Percentiles rank a stretch among this genome's conserved stretches.
Conservation (phyloP, 2,797 vertebrate genomes). For the Remorina albescens region DNA sequence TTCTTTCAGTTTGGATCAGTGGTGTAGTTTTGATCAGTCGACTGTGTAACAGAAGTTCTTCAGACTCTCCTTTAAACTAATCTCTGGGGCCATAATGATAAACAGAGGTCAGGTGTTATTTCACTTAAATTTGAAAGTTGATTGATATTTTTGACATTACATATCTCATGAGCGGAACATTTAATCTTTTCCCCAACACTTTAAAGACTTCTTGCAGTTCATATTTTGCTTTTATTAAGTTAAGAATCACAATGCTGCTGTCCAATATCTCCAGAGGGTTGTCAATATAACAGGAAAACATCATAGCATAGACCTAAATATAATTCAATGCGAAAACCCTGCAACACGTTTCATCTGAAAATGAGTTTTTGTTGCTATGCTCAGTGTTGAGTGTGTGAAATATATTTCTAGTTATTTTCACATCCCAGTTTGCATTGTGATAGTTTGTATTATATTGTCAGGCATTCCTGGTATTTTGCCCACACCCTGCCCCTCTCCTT, state of each 20-base stretch:
- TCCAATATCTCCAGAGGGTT: background rate
- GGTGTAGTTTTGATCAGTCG: conserved; percentile 3
- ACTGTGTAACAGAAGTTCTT: conserved; percentile 6
- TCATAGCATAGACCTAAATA: background rate
- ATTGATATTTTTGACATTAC: background rate
- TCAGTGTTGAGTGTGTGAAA: background rate
- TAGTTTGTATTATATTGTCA: background rate
- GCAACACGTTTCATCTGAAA: background rate
- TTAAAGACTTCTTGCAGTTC: background rate
- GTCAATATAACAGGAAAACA: background rate
- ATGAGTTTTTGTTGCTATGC: background rate
- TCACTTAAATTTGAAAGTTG: conserved; percentile 5
- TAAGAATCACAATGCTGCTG: background rate
- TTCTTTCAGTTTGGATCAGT: conserved; percentile 7
- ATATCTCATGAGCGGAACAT: background rate
- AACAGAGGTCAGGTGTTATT: background rate
- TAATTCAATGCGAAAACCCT: background rate
- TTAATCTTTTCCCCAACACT: background rate
- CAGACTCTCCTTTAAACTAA: conserved; percentile 2
- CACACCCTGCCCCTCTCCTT: background rate
- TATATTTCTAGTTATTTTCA: background rate
- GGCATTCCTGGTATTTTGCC: conserved; percentile 15
- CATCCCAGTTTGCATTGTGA: background rate
- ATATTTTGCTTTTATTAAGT: background rate
- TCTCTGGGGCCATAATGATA: background rate